phyloP scores from a whole-genome alignment of 2,113 vertebrate species.

The Mionectes macconnelli region DNA sequence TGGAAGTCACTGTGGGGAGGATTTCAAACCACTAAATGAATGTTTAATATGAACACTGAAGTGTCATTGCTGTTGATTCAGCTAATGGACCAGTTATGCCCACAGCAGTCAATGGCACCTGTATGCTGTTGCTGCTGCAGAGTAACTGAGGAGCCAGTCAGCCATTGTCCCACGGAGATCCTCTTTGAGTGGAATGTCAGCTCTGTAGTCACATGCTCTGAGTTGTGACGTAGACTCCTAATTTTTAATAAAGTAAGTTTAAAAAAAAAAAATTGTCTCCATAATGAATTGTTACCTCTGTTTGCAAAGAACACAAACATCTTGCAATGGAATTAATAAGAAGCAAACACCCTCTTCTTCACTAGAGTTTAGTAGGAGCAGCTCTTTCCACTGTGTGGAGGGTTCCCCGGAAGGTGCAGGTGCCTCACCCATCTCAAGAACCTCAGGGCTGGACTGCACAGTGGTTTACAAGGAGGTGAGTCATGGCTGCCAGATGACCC shows the following conservation, averaged over 20 bases:
- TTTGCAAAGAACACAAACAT: neutral
- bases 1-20: neutral
- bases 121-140: fast-evolving
- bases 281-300: neutral
- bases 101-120: too few relatives aligned
- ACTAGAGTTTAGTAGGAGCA: neutral
- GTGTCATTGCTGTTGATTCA: fast-evolving
- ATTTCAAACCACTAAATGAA: neutral
- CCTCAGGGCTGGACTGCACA: neutral
- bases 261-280: neutral
- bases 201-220: fast-evolving
- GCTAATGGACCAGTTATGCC: neutral
- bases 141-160: neutral
- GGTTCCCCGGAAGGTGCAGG: fast-evolving
- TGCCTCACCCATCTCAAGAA: neutral
- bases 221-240: neutral
- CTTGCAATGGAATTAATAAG: neutral
- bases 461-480: neutral
- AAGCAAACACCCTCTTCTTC: neutral
- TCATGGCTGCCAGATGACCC: neutral
- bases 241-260: neutral
- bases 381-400: fast-evolving
- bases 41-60: neutral
- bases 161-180: fast-evolving
- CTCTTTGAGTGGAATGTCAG: neutral